Evolutionary conservation across 2,113 vertebrate genomes (phyloP).

Genomic region (Eulacestoma nigropectus): DNA sequence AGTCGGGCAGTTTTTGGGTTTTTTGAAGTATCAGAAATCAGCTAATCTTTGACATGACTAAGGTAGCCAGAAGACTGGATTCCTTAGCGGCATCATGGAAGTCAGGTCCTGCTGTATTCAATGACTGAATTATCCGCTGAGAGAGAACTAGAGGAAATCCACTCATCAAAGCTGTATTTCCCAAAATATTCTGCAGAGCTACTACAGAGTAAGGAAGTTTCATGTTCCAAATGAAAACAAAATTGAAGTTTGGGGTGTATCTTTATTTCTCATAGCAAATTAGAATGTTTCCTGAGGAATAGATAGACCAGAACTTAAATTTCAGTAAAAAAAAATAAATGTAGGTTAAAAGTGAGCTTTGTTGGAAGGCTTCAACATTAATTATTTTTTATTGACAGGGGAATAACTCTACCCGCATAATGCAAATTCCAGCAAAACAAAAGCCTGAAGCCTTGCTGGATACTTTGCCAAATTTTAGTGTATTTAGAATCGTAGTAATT

Average conservation of each 20-base stretch:
- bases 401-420: neutral
- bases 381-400: neutral
- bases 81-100: neutral
- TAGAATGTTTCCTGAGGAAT: neutral
- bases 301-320: neutral
- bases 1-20: neutral
- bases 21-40: neutral
- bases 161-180: neutral
- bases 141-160: neutral
- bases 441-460: neutral
- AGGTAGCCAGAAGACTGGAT: neutral
- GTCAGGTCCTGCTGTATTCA: fast-evolving
- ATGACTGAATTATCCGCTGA: neutral
- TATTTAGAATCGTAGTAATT: neutral
- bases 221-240: neutral
- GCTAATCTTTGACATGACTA: neutral
- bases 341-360: neutral
- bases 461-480: neutral
- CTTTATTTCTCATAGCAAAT: neutral
- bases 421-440: neutral
- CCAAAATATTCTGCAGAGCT: neutral
- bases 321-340: neutral
- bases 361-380: neutral
- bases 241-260: fast-evolving
- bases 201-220: neutral